Base-by-base conservation (phyloP, 2,888 invertebrate species). In the Julus scandinavius region DNA sequence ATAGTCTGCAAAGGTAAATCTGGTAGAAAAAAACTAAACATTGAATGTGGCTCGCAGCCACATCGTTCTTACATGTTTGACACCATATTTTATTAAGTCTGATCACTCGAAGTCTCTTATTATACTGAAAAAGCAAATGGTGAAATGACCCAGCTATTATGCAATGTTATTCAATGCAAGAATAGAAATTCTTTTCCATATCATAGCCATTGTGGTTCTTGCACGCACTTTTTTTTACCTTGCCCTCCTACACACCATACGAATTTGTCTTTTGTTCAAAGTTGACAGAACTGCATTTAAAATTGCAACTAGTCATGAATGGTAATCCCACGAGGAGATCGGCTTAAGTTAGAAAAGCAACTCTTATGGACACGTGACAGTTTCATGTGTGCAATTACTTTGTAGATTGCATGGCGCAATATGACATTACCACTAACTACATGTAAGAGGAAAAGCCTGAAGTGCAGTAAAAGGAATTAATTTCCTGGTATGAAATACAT, bases 101-200 rank as follows among this genome's bases (percentile, higher is more conserved):
- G 80, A 80, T 80, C 80, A 80, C 80, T 40, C 80, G 80, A 80
- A 80, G 80, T 80, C 80, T 80, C 80, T 80, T 80, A 80, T 80
- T 80, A 80, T 80, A 29, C 80, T 38, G 38, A 80, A 29, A 80
- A 80, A 80, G 29, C 80, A 80, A 80, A 80, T 80, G 80, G 80
- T 38, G 80, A 80, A 80, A 80, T 80, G 80, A 13, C 38, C 38
- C 38, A 38, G 80, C 80, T 38, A 80, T 80, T 80, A 80, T 80
- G 80, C 38, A 80, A 80, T 80, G 38, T 80, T 80, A 80, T 80
- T 80, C 80, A 80, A 80, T 29, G 40, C 29, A 38, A 80, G 80
- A 80, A 80, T 80, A 80, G 80, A 80, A 80, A 80, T 80, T 80
- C 80, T 80, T 80, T 38, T 38, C 80, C 80, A 80, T 38, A 80